Conservation (phyloP, 2,888 invertebrate genomes). For the Miltochrista miniata region DNA sequence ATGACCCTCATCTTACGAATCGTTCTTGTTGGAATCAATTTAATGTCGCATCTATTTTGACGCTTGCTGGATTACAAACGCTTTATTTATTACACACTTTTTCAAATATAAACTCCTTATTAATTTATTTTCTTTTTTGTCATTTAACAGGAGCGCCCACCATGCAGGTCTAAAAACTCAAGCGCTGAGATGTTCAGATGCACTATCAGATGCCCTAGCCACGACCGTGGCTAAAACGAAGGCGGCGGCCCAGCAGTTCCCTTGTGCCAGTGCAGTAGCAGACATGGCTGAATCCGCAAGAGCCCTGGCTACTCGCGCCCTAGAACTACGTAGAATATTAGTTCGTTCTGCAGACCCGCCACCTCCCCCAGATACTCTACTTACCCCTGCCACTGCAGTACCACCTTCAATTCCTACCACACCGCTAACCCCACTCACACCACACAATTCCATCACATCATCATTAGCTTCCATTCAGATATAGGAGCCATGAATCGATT, state of each 20-base stretch:
- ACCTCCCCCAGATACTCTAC: conserved; percentile 51
- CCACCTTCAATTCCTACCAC: conserved; percentile 62
- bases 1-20: no score
- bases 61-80: no score
- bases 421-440: conserved; percentile 67
- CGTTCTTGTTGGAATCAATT: no score
- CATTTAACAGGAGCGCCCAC: conserved; percentile 86
- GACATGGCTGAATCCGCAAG: conserved; percentile 97
- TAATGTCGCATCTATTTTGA: no score
- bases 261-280: conserved; percentile 94
- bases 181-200: conserved; percentile 90
- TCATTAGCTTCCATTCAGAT: conserved; percentile 68
- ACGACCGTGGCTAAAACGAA: conserved; percentile 94
- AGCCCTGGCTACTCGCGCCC: conserved; percentile 92
- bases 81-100: neutral
- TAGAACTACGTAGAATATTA: conserved; percentile 89
- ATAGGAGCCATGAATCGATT: conserved; percentile 37
- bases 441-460: conserved; percentile 53
- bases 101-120: no score
- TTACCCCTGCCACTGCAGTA: conserved; percentile 62
- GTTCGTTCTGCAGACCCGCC: conserved; percentile 86
- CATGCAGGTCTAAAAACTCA: conserved; percentile 89
- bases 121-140: neutral
- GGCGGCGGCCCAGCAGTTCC: conserved; percentile 95
- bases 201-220: conserved; percentile 91